Conservation (phyloP, 2,797 vertebrate species). For the Crotalus adamanteus region DNA sequence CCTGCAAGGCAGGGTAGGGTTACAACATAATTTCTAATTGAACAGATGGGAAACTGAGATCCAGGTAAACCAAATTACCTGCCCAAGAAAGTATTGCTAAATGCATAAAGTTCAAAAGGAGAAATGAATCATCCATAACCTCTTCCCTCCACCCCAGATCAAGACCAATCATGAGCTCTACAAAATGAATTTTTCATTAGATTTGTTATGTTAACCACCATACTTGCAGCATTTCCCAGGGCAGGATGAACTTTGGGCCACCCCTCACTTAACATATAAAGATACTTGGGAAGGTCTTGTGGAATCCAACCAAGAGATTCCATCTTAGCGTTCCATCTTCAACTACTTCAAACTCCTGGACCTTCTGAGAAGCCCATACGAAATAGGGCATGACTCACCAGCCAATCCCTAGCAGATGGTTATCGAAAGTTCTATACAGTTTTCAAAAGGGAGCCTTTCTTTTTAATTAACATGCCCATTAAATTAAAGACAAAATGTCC, state of each 20-base stretch:
- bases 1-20: slow-evolving; percentile 29
- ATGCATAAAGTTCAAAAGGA: neutral
- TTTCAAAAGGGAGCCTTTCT: neutral
- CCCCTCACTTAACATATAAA: neutral
- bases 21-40: slow-evolving; percentile 16
- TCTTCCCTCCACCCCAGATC: neutral
- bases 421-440: neutral
- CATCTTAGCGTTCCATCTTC: neutral
- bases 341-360: neutral
- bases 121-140: neutral
- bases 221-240: neutral
- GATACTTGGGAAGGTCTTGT: neutral
- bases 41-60: slow-evolving; percentile 13
- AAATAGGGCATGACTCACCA: neutral
- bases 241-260: neutral
- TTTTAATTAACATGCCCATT: neutral
- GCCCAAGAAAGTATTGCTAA: slow-evolving; percentile 23
- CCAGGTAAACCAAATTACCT: neutral
- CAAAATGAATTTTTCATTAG: slow-evolving; percentile 6
- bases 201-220: neutral
- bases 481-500: neutral
- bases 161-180: neutral
- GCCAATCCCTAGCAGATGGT: neutral
- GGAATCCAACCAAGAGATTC: neutral
- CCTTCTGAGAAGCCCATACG: neutral